Evolutionary conservation across 2,797 vertebrate genomes (phyloP).

Genomic region (Stomatorhinus walkeri): DNA sequence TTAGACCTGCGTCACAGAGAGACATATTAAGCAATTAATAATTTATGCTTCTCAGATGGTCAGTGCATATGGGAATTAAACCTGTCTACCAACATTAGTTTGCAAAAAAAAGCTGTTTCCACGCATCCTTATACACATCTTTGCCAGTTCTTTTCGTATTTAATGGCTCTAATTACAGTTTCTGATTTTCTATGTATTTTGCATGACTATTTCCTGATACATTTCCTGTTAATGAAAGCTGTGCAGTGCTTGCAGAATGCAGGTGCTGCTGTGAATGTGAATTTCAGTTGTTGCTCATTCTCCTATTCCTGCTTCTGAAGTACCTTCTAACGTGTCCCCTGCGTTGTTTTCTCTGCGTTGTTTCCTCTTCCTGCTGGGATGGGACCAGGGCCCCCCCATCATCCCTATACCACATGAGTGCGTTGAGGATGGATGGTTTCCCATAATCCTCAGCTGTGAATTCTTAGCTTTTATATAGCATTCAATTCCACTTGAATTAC

Average conservation of each 20-base stretch:
- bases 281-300: background rate
- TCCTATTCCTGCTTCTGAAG: background rate
- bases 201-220: background rate
- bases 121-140: background rate
- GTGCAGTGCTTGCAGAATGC: background rate
- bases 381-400: background rate
- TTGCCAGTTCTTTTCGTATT: background rate
- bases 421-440: background rate
- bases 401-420: background rate
- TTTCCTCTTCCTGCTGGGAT: background rate
- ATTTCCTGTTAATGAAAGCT: background rate
- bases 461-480: background rate
- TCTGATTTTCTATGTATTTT: background rate
- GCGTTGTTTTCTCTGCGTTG: background rate
- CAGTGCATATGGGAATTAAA: conserved; percentile 9
- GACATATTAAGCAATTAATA: conserved; percentile 6
- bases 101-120: background rate
- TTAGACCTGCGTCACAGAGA: background rate
- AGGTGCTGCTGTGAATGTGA: background rate
- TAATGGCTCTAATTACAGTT: background rate
- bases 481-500: background rate
- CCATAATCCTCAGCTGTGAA: background rate
- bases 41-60: conserved; percentile 17
- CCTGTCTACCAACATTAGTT: background rate
- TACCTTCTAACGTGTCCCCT: background rate